Base-by-base conservation (phyloP, 2,888 invertebrate species). In the Harpalus rubripes region DNA sequence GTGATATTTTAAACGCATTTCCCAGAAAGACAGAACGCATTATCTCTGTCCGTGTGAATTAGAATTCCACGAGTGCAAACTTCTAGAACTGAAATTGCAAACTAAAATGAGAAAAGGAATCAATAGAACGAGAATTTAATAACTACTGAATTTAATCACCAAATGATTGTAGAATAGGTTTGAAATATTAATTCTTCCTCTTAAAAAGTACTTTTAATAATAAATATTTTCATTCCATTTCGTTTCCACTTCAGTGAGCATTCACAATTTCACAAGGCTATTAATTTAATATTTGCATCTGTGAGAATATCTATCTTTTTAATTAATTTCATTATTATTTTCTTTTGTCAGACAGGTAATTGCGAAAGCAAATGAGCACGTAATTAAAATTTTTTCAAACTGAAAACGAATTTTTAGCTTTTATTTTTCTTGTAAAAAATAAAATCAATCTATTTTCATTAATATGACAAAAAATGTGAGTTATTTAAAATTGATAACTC, bases 221-320 rank as follows among this genome's bases (percentile, higher is more conserved):
- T 15, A 59, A 59, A 59, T 59, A 26, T 63, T 68, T 68, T 15
- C n/a, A 68, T 39, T 68, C 32, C 26, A 68, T 68, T 68, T 63
- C 8, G 18, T 63, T 22, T 16, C 12, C 22, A 18, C 18, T 61
- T 61, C 8, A 61, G 22, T 22, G 22, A 16, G 10, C 63, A 63
- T 63, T 63, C 5, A 26, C 22, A 22, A 22, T 22, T 18, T 22
- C 63, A 18, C 18, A 16, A 22, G 0, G 8, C 12, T 22, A 22
- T 63, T 63, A 63, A 63, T 63, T 63, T 63, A 63, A 22, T 26
- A 26, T 63, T 8, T 63, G 22, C 10, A 26, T 32, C 63, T 26
- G 63, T 63, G 26, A 18, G 2, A 68, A 68, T 1, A 12, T 39
- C 68, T 32, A 41, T 68, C 39, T 39, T 15, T 39, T 68, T 63